Conservation (phyloP, 1,140 invertebrate genomes). For the Euborellia annulipes region DNA sequence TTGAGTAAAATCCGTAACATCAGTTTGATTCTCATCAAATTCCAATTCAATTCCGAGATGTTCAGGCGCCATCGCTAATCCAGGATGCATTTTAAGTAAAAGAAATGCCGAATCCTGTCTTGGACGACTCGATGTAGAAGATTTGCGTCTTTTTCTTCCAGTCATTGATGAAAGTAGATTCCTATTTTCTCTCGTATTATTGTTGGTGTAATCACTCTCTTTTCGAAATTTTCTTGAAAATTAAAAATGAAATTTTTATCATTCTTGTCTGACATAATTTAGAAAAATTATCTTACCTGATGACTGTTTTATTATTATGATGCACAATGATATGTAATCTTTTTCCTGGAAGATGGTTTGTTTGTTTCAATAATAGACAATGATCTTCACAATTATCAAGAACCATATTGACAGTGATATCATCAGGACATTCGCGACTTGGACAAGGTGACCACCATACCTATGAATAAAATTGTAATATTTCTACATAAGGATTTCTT, state of each 20-base stretch:
- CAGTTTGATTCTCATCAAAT: conserved; percentile 43
- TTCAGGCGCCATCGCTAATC: conserved; percentile 48
- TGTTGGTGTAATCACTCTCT: no score
- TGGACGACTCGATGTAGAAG: conserved; percentile 25
- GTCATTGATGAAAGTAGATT: no score
- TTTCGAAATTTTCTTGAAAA: no score
- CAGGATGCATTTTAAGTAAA: conserved; percentile 48
- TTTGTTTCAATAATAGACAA: conserved; percentile 33
- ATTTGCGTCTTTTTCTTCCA: conserved; percentile 13
- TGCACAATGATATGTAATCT: no score
- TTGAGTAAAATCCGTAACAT: conserved; percentile 46
- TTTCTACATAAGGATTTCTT: no score
- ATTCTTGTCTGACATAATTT: no score
- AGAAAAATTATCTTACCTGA: no score
- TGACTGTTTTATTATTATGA: no score
- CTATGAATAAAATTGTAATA: conserved; percentile 22
- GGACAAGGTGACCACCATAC: conserved; percentile 65
- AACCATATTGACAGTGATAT: conserved; percentile 50
- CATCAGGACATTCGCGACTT: conserved; percentile 52
- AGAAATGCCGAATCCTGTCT: conserved; percentile 37
- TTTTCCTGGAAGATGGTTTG: no score
- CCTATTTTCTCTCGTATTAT: no score
- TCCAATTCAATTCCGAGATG: conserved; percentile 54
- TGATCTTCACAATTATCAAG: conserved; percentile 50
- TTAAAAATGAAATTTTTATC: no score